Percentiles rank a stretch among this genome's conserved stretches.
Evolutionary conservation across 1,140 invertebrate genomes (phyloP).

Genomic region (Penaeus chinensis): DNA sequence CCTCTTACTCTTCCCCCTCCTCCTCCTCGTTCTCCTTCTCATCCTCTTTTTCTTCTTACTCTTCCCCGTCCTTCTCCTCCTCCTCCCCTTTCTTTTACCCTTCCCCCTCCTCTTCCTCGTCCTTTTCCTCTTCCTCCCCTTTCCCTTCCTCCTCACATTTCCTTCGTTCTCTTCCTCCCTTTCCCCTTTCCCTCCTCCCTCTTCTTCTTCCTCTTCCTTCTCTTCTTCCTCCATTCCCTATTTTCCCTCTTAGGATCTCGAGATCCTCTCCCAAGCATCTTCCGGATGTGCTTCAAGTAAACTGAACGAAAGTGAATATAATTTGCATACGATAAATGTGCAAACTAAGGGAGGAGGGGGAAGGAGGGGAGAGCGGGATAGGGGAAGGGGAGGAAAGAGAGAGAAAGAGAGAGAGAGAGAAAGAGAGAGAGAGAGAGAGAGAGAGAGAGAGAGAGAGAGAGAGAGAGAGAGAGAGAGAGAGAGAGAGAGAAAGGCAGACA

Average conservation of each 20-base stretch:
- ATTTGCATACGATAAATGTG: no score
- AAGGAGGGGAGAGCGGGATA: no score
- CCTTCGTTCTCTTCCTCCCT: no score
- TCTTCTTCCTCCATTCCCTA: neutral
- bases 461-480: neutral
- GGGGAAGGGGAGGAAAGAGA: neutral
- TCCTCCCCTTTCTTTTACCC: neutral
- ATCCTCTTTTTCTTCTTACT: neutral
- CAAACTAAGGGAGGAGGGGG: no score
- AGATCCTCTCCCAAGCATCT: neutral
- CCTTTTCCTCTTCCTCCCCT: neutral
- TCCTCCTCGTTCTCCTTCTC: neutral
- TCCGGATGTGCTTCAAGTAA: no score
- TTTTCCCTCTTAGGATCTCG: neutral
- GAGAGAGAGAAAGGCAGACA: neutral
- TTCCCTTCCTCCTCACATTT: no score
- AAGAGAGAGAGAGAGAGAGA: no score
- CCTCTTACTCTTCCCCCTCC: neutral
- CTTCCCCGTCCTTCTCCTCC: neutral
- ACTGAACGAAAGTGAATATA: no score
- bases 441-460: no score
- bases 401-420: no score
- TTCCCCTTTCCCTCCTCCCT: no score
- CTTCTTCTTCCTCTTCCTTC: no score
- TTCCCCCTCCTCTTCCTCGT: neutral